phyloP scores from a whole-genome alignment of 2,113 vertebrate genomes.

The Sclerurus mexicanus region DNA sequence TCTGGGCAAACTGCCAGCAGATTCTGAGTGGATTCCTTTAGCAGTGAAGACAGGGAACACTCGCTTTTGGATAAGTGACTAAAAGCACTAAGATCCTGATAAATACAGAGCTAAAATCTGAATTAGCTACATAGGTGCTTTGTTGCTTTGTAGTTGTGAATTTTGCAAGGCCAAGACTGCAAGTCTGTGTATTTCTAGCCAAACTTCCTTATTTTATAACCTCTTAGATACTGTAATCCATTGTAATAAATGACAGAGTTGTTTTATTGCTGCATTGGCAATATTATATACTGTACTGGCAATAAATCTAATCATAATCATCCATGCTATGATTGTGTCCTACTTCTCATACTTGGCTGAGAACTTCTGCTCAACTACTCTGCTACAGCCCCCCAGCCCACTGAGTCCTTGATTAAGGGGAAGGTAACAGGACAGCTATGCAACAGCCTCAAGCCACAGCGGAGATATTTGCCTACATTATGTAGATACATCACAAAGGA shows the following conservation, averaged over 20 bases:
- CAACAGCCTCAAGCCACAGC: background rate
- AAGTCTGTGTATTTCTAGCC: background rate
- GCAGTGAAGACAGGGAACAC: background rate
- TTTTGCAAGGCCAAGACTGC: background rate
- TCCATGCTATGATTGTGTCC: background rate
- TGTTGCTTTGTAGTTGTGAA: background rate
- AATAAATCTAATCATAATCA: background rate
- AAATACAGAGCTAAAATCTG: background rate
- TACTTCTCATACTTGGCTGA: background rate
- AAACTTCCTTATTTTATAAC: background rate
- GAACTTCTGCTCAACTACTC: background rate
- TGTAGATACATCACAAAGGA: accelerated
- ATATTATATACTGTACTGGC: background rate
- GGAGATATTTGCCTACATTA: background rate
- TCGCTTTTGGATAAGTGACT: background rate
- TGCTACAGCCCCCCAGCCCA: background rate
- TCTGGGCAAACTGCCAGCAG: background rate
- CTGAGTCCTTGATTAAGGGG: background rate
- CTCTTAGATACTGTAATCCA: background rate
- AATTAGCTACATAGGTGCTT: background rate
- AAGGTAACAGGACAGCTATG: accelerated
- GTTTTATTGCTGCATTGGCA: background rate
- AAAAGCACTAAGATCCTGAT: background rate
- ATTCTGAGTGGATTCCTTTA: background rate
- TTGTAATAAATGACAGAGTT: background rate